Base-by-base conservation (phyloP, 2,888 invertebrate species). In the Loripinus fragilis region DNA sequence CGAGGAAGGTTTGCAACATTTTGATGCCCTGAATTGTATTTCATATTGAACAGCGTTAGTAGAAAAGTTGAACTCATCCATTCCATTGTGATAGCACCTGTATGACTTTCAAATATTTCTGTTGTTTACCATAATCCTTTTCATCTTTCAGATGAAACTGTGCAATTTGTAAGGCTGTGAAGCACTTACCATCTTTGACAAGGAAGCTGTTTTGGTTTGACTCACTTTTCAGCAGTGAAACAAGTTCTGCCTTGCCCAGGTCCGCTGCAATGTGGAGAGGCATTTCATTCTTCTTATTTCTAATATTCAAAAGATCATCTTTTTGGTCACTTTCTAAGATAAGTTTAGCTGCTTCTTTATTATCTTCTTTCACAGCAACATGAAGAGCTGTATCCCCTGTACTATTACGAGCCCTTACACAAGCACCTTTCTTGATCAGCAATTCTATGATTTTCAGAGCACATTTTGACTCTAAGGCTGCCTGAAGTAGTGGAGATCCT, bases 131-230 rank as follows among this genome's bases (percentile, higher is more conserved):
- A 8, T 38, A 8, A 5, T 38, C 38, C 38, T 8, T 8, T 5
- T 5, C 5, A 38, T 38, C 7, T 38, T 38, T 12, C 38, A 38
- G 5, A 38, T 38, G 5, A 7, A 25, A 8, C 23, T 55, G 25
- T 8, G 55, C 55, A 55, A 55, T 23, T 5, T 17, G n/a, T 7
- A 55, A 15, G 2, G 55, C 25, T 12, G 55, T 55, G 5, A 55
- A 55, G 23, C 55, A 55, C 23, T 15, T 23, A 23, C 55, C 55
- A n/a, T 55, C n/a, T 25, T 55, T 55, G n/a, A 55, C 55, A 55
- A 55, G 5, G 25, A 55, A 55, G 15, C 5, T 10, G 2, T 55
- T 55, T 2, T 8, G 23, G 23, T 23, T 55, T n/a, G 55, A 55
- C 28, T 55, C 55, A 12, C 12, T 55, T 55, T 55, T 55, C 23